Evolutionary conservation across 2,797 vertebrate genomes (phyloP).

Genomic region (Pipistrellus nathusii): DNA sequence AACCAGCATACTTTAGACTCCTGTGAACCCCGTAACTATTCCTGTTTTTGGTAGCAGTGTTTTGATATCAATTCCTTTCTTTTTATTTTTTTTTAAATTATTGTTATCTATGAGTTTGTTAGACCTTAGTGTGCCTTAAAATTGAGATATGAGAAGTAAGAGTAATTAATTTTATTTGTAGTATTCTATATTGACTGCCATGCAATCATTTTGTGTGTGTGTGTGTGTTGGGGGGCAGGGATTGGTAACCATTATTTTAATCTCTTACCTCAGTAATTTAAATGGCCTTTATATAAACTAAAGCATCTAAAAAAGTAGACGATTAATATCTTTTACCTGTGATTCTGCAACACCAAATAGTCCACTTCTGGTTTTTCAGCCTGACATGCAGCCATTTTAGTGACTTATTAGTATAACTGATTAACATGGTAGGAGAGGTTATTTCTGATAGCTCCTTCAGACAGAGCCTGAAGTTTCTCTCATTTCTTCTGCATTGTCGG

Average conservation of each 20-base stretch:
- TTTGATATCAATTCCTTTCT: background rate
- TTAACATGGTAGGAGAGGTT: background rate
- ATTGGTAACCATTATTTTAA: background rate
- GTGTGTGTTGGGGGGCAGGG: too few relatives aligned
- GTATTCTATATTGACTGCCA: background rate
- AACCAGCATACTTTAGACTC: background rate
- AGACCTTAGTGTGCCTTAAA: background rate
- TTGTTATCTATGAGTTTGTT: conserved; percentile 18
- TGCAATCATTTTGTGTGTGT: background rate
- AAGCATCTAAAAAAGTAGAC: background rate
- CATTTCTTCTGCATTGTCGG: background rate
- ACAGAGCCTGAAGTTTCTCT: background rate
- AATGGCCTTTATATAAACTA: conserved; percentile 18
- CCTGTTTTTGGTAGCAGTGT: conserved; percentile 34
- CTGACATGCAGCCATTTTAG: background rate
- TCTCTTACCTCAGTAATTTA: background rate
- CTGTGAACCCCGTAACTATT: background rate
- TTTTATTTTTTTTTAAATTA: background rate
- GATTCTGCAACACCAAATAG: background rate
- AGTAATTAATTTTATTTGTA: background rate
- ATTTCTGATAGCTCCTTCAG: background rate
- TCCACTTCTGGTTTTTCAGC: background rate
- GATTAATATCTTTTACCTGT: background rate
- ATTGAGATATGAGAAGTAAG: background rate
- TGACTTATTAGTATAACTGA: background rate